Percentiles rank a stretch among this genome's conserved stretches.
Conservation (phyloP, 2,113 vertebrate genomes). For the Miniopterus natalensis region DNA sequence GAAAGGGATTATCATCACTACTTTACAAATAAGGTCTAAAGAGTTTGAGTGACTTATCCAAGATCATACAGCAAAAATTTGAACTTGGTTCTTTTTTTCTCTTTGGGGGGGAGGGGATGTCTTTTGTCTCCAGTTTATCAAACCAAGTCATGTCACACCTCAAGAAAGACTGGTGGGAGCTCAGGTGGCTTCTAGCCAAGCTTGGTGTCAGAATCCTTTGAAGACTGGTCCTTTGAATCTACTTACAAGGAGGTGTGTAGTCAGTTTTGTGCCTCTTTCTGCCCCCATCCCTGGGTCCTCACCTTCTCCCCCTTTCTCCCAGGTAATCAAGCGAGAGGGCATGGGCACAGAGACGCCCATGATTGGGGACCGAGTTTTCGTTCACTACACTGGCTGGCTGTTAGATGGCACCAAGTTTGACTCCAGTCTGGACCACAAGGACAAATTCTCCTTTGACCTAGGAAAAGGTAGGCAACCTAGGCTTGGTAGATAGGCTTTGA, state of each 20-base stretch:
- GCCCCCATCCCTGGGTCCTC: background rate
- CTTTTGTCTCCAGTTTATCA: constrained; percentile 18
- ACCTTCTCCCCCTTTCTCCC: constrained; percentile 17
- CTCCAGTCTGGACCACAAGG: constrained; percentile 95
- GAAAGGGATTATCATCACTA: background rate
- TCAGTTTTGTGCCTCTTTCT: background rate
- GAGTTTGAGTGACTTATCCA: background rate
- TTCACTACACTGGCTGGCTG: constrained; percentile 97
- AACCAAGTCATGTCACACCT: background rate
- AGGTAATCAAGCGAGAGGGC: constrained; percentile 96
- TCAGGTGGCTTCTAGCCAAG: background rate
- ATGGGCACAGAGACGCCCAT: constrained; percentile 92
- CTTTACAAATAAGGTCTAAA: background rate
- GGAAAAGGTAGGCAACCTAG: constrained; percentile 93
- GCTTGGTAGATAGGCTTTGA: background rate
- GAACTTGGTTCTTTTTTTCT: background rate
- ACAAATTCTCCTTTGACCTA: constrained; percentile 96
- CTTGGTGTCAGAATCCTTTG: background rate
- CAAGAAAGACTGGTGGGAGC: background rate
- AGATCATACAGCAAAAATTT: background rate
- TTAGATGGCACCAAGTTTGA: constrained; percentile 97
- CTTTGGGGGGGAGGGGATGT: background rate
- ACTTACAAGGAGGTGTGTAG: background rate
- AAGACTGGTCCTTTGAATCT: background rate
- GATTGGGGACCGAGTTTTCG: constrained; percentile 97